These are phyloP conservation scores for Cherax destructor DNA, from an alignment of 1,140 invertebrate species.

Conservation along the genomic window DNA sequence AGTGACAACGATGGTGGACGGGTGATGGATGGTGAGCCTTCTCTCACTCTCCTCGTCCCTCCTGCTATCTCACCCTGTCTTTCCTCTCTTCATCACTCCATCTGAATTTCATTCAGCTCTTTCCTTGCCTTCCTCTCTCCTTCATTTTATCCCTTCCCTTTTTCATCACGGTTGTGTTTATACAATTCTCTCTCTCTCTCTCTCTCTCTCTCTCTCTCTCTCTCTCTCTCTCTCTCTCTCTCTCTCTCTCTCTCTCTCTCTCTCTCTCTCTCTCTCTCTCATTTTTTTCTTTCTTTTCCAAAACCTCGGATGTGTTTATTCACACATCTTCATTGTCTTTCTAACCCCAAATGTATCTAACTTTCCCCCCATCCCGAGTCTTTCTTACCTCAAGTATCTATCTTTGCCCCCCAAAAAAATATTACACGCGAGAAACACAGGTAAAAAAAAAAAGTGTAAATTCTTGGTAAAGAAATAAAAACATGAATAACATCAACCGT, in stretches of 20 bases:
- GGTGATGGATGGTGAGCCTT: neutral
- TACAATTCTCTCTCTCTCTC: neutral
- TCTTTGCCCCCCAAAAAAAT: too few species aligned
- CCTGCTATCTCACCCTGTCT: neutral
- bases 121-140: neutral
- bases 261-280: constrained; percentile 24
- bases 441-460: too few species aligned
- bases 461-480: too few species aligned
- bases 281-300: too few species aligned
- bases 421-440: too few species aligned
- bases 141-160: neutral
- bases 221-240: constrained; percentile 34
- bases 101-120: neutral
- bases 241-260: constrained; percentile 29
- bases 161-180: neutral
- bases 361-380: too few species aligned
- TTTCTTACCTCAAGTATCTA: too few species aligned
- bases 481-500: too few species aligned
- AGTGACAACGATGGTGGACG: constrained; percentile 24
- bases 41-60: neutral
- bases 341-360: too few species aligned
- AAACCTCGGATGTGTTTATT: too few species aligned
- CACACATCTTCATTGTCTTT: too few species aligned
- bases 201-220: constrained; percentile 25
- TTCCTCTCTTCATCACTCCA: neutral